phyloP scores from a whole-genome alignment of 1,140 invertebrate species.

The Drosophila cardini region DNA sequence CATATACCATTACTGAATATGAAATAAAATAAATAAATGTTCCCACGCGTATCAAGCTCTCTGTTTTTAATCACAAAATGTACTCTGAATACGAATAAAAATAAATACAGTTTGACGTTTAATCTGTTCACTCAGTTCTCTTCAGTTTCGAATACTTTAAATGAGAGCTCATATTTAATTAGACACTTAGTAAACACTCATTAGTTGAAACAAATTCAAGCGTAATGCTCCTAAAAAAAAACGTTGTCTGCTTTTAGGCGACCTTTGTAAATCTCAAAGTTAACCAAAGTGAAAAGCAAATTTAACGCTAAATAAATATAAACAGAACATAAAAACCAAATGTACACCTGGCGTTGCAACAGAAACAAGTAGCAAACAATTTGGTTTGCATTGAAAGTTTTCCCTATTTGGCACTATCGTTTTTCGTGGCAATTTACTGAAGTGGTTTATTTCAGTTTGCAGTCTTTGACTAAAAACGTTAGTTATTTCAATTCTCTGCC shows the following conservation, averaged over 20 bases:
- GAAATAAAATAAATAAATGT: no score
- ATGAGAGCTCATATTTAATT: neutral
- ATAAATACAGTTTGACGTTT: no score
- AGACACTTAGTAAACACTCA: neutral
- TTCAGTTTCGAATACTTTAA: no score
- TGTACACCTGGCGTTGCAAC: neutral
- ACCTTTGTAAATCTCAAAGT: constrained; percentile 11
- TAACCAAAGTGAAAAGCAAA: neutral
- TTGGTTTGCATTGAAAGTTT: constrained; percentile 61
- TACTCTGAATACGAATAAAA: no score
- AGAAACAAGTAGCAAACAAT: constrained; percentile 65
- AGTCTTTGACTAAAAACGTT: neutral
- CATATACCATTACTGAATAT: no score
- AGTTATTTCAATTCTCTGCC: no score
- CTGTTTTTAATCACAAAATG: no score
- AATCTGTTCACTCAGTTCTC: no score
- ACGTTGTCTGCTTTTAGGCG: constrained; percentile 24
- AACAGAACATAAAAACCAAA: neutral
- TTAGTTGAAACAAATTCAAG: neutral
- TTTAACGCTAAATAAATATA: constrained; percentile 3
- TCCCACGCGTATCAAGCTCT: no score
- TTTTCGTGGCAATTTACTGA: constrained; percentile 36
- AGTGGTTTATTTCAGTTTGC: constrained; percentile 25
- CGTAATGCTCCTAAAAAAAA: neutral
- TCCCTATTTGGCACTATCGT: constrained; percentile 6